Conservation (phyloP, 2,113 vertebrate genomes). For the Halichoerus grypus region DNA sequence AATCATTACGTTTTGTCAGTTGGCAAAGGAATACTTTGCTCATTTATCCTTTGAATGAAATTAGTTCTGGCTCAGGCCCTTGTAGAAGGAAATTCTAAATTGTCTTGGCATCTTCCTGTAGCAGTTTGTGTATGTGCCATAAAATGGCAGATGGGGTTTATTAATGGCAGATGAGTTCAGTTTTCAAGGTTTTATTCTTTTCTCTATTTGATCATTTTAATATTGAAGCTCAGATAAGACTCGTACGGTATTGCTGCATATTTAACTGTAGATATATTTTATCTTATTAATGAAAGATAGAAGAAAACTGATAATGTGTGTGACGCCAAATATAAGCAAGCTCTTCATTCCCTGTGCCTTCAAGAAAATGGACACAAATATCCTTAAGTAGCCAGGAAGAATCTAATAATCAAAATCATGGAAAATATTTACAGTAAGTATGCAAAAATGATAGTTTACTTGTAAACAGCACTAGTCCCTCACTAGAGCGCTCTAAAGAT, state of each 20-base stretch:
- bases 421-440: conserved; percentile 22
- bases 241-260: conserved; percentile 11
- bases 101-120: conserved; percentile 88
- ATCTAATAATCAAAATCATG: background rate
- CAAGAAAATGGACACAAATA: background rate
- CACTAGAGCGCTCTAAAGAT: background rate
- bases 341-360: background rate
- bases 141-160: conserved; percentile 88
- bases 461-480: background rate
- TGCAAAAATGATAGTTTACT: background rate
- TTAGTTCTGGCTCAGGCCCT: conserved; percentile 86
- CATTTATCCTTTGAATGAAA: conserved; percentile 91
- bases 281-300: conserved; percentile 47
- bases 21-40: conserved; percentile 89
- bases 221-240: conserved; percentile 58
- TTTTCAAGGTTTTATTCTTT: conserved; percentile 71
- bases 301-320: conserved; percentile 34
- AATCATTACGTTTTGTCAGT: conserved; percentile 90
- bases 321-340: background rate
- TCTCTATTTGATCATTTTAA: conserved; percentile 76
- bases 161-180: conserved; percentile 87
- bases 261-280: conserved; percentile 59
- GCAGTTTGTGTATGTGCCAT: conserved; percentile 85
- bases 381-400: background rate
- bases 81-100: conserved; percentile 87